Percentiles rank a stretch among this genome's conserved stretches.
These are phyloP conservation scores for Hemicrepidius hirtus DNA, from an alignment of 2,888 invertebrate genomes.

Conservation along the genomic window DNA sequence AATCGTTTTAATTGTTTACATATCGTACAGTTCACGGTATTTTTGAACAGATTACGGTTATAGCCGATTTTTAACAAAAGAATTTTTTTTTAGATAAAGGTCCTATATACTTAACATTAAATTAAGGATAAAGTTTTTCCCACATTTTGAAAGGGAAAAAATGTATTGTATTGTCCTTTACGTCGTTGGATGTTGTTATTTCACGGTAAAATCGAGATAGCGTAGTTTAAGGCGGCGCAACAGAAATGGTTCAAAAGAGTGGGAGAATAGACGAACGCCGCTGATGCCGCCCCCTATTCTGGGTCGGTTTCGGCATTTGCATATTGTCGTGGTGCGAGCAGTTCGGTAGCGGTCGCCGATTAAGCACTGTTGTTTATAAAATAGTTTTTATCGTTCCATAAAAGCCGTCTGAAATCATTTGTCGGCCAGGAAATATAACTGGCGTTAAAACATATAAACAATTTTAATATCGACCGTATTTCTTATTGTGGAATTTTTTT, in stretches of 20 bases:
- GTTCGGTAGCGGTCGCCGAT: slow-evolving; percentile 44
- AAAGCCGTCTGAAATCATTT: slow-evolving; percentile 43
- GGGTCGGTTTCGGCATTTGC: slow-evolving; percentile 42
- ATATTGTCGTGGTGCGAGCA: slow-evolving; percentile 39
- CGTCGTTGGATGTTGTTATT: slow-evolving; percentile 19
- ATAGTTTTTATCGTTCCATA: slow-evolving; percentile 51
- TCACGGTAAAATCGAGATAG: slow-evolving; percentile 34
- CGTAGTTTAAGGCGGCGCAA: slow-evolving; percentile 46
- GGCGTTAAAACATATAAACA: slow-evolving; percentile 48
- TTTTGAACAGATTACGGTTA: too few relatives aligned
- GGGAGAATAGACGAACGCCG: slow-evolving; percentile 38
- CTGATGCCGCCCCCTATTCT: slow-evolving; percentile 42
- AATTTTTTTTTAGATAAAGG: too few relatives aligned
- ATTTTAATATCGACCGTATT: slow-evolving; percentile 39
- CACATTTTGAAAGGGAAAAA: slow-evolving; percentile 1
- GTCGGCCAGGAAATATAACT: slow-evolving; percentile 35
- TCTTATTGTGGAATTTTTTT: slow-evolving; percentile 42
- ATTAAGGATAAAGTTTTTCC: too few relatives aligned
- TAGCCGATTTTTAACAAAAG: too few relatives aligned
- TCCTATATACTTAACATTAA: too few relatives aligned
- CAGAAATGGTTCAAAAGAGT: slow-evolving; percentile 24
- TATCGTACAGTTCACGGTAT: too few relatives aligned
- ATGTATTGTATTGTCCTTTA: background rate
- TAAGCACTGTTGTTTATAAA: slow-evolving; percentile 48
- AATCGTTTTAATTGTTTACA: too few relatives aligned